Evolutionary conservation across 2,888 invertebrate genomes (phyloP), one percentile per base, ranked within the genome.

Genomic region (Deilephila porcellus): DNA sequence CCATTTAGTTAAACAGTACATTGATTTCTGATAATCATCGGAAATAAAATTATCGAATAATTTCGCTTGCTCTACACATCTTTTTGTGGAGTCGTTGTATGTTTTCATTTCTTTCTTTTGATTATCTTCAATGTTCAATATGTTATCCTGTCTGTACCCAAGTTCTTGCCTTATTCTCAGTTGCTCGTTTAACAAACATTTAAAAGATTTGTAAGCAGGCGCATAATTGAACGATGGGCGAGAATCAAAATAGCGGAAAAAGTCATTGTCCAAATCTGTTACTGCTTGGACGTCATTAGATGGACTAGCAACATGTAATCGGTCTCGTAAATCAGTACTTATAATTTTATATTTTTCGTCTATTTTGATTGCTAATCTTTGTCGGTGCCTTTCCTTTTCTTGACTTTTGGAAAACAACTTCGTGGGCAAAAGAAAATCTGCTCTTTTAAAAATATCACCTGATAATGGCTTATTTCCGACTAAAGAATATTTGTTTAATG

Each of bases 1-100:
- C 56, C 96, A 95, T 82, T 93, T 86, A 37, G 88, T 83, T 64
- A 97, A 85, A 70, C 95, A 88, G n/a, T 79, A 77, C 95, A 96
- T 96, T 1, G 96, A 96, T 60, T 93, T 93, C 6, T 91, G 87
- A 82, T 97, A 96, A 85, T 97, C 96, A 77, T 94, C 91, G 3
- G 95, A 95, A 73, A 97, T 91, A 82, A 96, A 96, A 59, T 90
- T 89, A 78, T 96, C 96, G 78, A 97, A 96, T 73, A 91, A 89
- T 76, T 94, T 94, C 0, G 95, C 93, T 86, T 96, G 96, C 25
- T 88, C 85, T 73, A 90, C 90, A 81, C 95, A 95, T 78, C 90
- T 90, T 76, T 91, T 89, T 78, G 92, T 88, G 71, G 95, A 93
- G 70, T 86, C 80, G 11, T 95, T 88, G 73, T 96, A 95, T 64